phyloP scores from a whole-genome alignment of 2,113 vertebrate species.

The Caranx ignobilis region DNA sequence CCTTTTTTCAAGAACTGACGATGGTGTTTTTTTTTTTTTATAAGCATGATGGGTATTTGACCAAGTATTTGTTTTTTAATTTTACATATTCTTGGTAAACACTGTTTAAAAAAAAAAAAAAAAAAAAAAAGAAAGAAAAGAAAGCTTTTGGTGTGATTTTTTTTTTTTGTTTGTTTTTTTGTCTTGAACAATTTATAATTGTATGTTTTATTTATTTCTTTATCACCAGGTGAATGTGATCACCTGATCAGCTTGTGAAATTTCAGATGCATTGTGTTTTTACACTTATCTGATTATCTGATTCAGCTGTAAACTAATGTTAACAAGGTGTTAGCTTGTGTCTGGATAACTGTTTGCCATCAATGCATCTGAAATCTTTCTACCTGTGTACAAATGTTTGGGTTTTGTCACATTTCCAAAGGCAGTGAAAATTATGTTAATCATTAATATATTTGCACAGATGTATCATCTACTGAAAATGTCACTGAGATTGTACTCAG shows the following conservation, averaged over 20 bases:
- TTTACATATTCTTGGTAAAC: constrained; percentile 70
- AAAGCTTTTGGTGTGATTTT: constrained; percentile 72
- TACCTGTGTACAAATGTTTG: constrained; percentile 61
- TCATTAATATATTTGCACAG: constrained; percentile 32
- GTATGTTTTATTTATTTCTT: constrained; percentile 77
- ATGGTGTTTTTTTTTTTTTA: constrained; percentile 82
- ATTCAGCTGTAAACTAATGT: constrained; percentile 38
- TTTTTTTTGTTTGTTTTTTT: constrained; percentile 81
- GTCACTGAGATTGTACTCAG: constrained; percentile 70
- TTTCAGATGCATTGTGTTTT: constrained; percentile 92
- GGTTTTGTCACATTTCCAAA: constrained; percentile 55
- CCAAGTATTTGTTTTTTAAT: constrained; percentile 67
- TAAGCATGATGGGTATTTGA: constrained; percentile 86
- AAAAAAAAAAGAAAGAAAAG: not conserved
- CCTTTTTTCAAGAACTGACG: constrained; percentile 92
- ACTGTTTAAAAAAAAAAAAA: constrained; percentile 50
- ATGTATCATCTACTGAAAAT: constrained; percentile 69
- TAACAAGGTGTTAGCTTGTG: constrained; percentile 6
- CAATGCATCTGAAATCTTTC: constrained; percentile 77
- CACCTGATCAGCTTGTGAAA: constrained; percentile 84
- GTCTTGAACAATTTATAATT: constrained; percentile 82
- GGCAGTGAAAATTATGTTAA: constrained; percentile 58
- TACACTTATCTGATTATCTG: not conserved
- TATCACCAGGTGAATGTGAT: constrained; percentile 86
- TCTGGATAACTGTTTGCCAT: constrained; percentile 19